Conservation (phyloP, 2,888 invertebrate genomes). For the Deilephila elpenor region DNA sequence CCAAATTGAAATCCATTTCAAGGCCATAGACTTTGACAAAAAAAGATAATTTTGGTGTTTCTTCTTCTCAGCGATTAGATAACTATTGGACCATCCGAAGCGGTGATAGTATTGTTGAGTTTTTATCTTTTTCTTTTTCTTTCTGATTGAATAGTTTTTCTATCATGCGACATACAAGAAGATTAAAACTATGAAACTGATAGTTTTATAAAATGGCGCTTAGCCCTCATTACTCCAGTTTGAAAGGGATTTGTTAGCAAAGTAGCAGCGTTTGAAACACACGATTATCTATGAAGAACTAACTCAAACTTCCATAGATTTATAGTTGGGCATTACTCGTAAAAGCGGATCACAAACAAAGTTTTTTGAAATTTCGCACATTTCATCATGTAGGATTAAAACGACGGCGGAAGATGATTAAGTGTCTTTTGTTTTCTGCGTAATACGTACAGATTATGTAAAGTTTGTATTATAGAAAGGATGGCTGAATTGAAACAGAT, state of each 20-base stretch:
- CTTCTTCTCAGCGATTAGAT: no score
- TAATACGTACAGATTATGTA: background rate
- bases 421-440: background rate
- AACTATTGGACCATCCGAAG: no score
- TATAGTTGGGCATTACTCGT: slow-evolving; percentile 16
- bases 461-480: background rate
- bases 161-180: background rate
- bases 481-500: no score
- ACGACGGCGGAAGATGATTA: background rate
- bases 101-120: no score
- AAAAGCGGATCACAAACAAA: slow-evolving; percentile 23
- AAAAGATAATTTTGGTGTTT: no score
- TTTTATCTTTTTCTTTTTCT: no score
- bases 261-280: slow-evolving; percentile 13
- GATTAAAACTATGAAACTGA: background rate
- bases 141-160: no score
- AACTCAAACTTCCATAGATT: slow-evolving; percentile 19
- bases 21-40: no score
- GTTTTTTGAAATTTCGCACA: slow-evolving; percentile 19
- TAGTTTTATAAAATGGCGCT: slow-evolving; percentile 8
- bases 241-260: slow-evolving; percentile 7
- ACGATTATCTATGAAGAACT: slow-evolving; percentile 3
- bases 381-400: slow-evolving; percentile 22
- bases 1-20: no score
- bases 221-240: background rate